phyloP scores from a whole-genome alignment of 2,113 vertebrate species.

The Hippolais icterina region DNA sequence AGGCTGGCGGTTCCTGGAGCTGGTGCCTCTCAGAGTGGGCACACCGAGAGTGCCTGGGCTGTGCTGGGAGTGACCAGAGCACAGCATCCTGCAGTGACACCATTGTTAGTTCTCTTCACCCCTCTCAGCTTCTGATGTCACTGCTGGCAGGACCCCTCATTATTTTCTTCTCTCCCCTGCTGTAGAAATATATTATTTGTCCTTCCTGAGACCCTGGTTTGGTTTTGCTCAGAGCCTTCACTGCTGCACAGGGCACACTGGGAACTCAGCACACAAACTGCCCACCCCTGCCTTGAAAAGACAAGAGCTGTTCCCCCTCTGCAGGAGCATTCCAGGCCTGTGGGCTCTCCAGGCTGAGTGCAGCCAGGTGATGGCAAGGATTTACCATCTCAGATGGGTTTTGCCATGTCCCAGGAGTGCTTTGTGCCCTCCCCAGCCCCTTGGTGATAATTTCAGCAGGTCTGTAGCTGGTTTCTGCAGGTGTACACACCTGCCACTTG shows the following conservation, averaged over 20 bases:
- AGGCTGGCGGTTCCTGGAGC: neutral
- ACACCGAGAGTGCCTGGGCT: neutral
- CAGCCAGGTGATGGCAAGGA: neutral
- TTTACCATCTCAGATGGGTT: neutral
- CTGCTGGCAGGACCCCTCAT: neutral
- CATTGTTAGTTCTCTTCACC: neutral
- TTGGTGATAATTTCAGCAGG: neutral
- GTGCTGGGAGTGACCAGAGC: neutral
- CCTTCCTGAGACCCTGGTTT: neutral
- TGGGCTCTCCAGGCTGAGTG: rapidly evolving
- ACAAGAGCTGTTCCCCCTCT: neutral
- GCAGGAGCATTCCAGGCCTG: neutral
- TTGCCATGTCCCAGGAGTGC: neutral
- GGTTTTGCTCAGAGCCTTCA: neutral
- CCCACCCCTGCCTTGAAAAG: neutral
- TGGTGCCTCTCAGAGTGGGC: neutral
- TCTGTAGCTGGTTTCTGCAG: neutral
- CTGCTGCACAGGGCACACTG: neutral
- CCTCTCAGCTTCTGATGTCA: neutral
- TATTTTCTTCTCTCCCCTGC: neutral
- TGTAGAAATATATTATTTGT: neutral
- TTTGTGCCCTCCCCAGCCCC: neutral
- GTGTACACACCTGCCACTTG: neutral
- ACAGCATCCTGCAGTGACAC: neutral
- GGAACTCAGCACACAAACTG: neutral